Evolutionary conservation across 1,140 invertebrate genomes (phyloP).

Genomic region (Ostrea denselamellosa): DNA sequence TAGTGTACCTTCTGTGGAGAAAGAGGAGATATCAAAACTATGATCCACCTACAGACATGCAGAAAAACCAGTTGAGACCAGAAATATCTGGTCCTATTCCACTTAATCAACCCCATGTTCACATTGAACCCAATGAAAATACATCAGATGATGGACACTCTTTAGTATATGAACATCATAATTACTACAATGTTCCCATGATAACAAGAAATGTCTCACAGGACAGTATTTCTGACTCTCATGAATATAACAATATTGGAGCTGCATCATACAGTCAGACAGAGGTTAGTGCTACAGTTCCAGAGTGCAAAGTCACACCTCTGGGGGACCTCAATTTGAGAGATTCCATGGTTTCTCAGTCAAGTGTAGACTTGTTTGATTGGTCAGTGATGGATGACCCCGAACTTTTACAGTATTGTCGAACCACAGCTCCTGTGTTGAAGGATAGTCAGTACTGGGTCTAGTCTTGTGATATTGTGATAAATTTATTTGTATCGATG

Average conservation of each 20-base stretch:
- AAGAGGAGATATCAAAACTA: constrained; percentile 57
- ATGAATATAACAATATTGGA: constrained; percentile 35
- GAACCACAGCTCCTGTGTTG: constrained; percentile 69
- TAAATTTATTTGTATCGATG: neutral
- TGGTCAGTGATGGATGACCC: constrained; percentile 70
- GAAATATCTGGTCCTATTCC: constrained; percentile 71
- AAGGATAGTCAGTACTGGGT: constrained; percentile 73
- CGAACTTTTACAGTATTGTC: constrained; percentile 70
- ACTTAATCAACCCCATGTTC: constrained; percentile 74
- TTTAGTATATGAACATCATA: constrained; percentile 57
- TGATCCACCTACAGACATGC: constrained; percentile 43
- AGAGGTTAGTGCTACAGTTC: constrained; percentile 70
- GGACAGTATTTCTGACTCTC: constrained; percentile 44
- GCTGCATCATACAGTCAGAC: constrained; percentile 58
- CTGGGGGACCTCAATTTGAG: constrained; percentile 53
- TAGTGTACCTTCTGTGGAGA: constrained; percentile 69
- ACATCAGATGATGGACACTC: constrained; percentile 59
- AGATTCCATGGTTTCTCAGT: constrained; percentile 57
- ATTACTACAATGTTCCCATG: constrained; percentile 61
- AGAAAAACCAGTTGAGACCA: constrained; percentile 59
- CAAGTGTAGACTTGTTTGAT: constrained; percentile 67
- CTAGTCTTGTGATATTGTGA: constrained; percentile 50
- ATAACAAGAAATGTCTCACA: constrained; percentile 48
- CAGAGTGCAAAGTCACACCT: constrained; percentile 71
- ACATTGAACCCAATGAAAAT: constrained; percentile 68